Evolutionary conservation across 1,140 invertebrate genomes (phyloP), one percentile per base, ranked within the genome.

Genomic region (Drosophila gunungcola): DNA sequence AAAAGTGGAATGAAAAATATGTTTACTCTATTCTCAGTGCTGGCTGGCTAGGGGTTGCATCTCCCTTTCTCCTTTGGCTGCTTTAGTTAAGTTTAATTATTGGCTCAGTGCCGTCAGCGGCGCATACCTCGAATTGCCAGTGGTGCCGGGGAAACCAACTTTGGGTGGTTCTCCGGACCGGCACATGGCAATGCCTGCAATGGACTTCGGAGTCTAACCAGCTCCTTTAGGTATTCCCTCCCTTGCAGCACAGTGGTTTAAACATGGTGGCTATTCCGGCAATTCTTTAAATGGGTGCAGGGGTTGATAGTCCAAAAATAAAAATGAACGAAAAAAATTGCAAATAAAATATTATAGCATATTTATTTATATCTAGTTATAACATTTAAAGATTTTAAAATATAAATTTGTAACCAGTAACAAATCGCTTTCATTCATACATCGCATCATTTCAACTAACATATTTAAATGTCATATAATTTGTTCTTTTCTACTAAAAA

Each of bases 81-180:
- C 78, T 81, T 81, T 81, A 81, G 62, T 80, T 80, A 80, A 80
- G 76, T 88, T 86, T 86, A 86, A 83, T 88, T 88, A 86, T 88
- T 82, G 74, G 83, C 83, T 86, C 75, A 69, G 60, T 88, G 70
- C 68, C 68, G 45, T 49, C 62, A 48, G 56, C 60, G 60, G 63
- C 49, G 61, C 60, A 77, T 62, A 67, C 62, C 69, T 82, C 68
- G 27, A 41, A 42, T 48, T 36, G 29, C 13, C 46, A 34, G 32
- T 55, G 13, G 7, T 49, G 36, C 43, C 70, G 72, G 67, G 76
- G 63, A 53, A 42, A 54, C 45, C 67, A 60, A 56, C 63, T 62
- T 62, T 72, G 61, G 38, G 16, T 36, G 49, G 74, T 70, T 32
- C 6, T 13, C 27, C 10, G 46, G 27, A 12, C 75, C 78, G 83